Evolutionary conservation across 2,888 invertebrate species (phyloP).

Genomic region (Timandra comae): DNA sequence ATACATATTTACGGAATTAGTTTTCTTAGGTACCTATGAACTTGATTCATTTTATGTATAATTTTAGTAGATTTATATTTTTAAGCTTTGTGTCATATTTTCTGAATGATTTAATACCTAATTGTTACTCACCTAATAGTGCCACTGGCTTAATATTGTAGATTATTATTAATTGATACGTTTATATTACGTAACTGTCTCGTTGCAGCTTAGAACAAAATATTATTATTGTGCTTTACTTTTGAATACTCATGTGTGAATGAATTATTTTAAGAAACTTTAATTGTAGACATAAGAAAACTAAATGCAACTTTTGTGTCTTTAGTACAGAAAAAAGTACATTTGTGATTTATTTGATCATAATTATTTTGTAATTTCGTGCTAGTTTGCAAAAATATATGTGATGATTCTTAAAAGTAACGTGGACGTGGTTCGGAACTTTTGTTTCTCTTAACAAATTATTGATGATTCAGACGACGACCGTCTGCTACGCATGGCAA

Average conservation of each 20-base stretch:
- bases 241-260: constrained; percentile 75
- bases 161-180: constrained; percentile 39
- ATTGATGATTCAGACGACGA: too few relatives aligned
- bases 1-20: constrained; percentile 47
- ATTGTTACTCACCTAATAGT: constrained; percentile 58
- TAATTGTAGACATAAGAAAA: constrained; percentile 18
- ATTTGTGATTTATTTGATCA: constrained; percentile 65
- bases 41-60: constrained; percentile 39
- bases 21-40: constrained; percentile 41
- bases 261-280: constrained; percentile 51
- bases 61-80: constrained; percentile 39
- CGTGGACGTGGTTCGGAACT: constrained; percentile 4
- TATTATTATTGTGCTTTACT: constrained; percentile 68
- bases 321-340: constrained; percentile 72
- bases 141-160: constrained; percentile 67
- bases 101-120: constrained; percentile 37
- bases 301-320: constrained; percentile 60
- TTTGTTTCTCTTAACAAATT: too few relatives aligned
- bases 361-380: constrained; percentile 48
- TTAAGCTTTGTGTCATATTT: constrained; percentile 72
- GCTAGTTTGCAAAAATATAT: constrained; percentile 27
- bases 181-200: constrained; percentile 48
- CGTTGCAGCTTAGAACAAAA: constrained; percentile 75
- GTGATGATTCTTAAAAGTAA: neutral
- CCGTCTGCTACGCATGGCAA: too few relatives aligned